Percentiles rank a stretch among this genome's conserved stretches.
phyloP scores from a whole-genome alignment of 2,888 invertebrate genomes.

The Drosophila picticornis region DNA sequence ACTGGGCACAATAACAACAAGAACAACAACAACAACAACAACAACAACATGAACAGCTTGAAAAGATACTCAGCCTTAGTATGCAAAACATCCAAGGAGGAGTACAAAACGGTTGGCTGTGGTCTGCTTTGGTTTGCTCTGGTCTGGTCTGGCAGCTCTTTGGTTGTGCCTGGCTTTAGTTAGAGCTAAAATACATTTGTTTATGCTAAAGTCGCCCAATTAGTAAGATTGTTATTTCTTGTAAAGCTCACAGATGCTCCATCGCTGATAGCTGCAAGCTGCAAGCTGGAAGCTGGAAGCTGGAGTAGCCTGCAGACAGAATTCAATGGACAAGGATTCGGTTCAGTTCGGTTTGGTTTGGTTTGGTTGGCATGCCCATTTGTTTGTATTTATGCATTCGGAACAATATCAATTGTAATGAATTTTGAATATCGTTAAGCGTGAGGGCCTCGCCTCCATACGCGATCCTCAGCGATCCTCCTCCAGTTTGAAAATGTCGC shows the following conservation, averaged over 20 bases:
- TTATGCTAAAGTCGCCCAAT: constrained; percentile 86
- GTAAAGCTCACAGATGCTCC: constrained; percentile 81
- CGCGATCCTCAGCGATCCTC: constrained; percentile 27
- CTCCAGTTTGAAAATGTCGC: constrained; percentile 64
- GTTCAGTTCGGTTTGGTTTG: not conserved
- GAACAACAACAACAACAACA: constrained; percentile 3
- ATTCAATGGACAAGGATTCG: constrained; percentile 32
- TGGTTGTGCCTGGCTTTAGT: constrained; percentile 63
- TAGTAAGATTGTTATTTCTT: constrained; percentile 86
- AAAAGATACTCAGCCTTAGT: constrained; percentile 42
- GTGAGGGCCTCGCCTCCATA: constrained; percentile 49
- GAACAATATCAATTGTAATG: constrained; percentile 85
- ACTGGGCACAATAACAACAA: not conserved
- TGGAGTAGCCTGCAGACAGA: constrained; percentile 22
- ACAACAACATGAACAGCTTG: constrained; percentile 4
- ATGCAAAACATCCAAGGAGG: constrained; percentile 78
- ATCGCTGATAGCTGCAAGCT: constrained; percentile 61
- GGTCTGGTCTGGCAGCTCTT: constrained; percentile 24
- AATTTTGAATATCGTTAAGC: constrained; percentile 84
- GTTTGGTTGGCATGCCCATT: constrained; percentile 67
- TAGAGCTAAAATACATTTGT: constrained; percentile 85
- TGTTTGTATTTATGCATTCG: constrained; percentile 83
- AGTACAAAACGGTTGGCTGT: constrained; percentile 77
- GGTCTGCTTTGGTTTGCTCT: constrained; percentile 39
- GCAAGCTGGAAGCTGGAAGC: constrained; percentile 14